Evolutionary conservation across 2,888 invertebrate genomes (phyloP), one percentile per base, ranked within the genome.

Genomic region (Pristionchus fissidentatus): DNA sequence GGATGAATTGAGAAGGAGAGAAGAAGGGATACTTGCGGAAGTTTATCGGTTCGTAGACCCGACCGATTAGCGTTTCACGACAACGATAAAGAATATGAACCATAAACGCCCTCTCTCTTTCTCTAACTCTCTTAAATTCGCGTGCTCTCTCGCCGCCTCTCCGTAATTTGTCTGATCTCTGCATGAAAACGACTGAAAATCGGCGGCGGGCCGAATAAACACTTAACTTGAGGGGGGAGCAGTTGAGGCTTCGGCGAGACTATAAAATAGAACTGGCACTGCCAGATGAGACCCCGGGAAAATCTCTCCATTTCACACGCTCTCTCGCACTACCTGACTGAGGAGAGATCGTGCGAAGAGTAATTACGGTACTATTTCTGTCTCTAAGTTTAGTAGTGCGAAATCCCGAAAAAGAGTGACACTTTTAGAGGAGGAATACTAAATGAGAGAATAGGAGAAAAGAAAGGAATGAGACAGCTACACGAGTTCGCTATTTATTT

Each of bases 221-320:
- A 66, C 66, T 66, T 38, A 66, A 66, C 35, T 66, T 66, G 66
- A 66, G 38, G 66, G 38, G 19, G 66, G 38, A 62, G n/a, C n/a
- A n/a, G n/a, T n/a, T n/a, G n/a, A n/a, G n/a, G n/a, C n/a, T n/a
- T n/a, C n/a, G n/a, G n/a, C n/a, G n/a, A n/a, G n/a, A 62, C 60
- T 29, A 62, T 62, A 62, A 62, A 57, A 62, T 35, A 66, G 38
- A 29, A 38, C 1, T 22, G n/a, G n/a, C n/a, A n/a, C n/a, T 38
- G 35, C 66, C 66, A 66, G 66, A 66, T 66, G 66, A 66, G 66
- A 66, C 66, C 66, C 32, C 60, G n/a, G n/a, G n/a, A n/a, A n/a
- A n/a, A n/a, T n/a, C n/a, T n/a, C n/a, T n/a, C n/a, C n/a, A n/a
- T n/a, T n/a, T n/a, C n/a, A n/a, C n/a, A n/a, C n/a, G n/a, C n/a